Percentiles rank a stretch among this genome's conserved stretches.
Evolutionary conservation across 2,797 vertebrate genomes (phyloP).

Genomic region (Tapirus indicus): DNA sequence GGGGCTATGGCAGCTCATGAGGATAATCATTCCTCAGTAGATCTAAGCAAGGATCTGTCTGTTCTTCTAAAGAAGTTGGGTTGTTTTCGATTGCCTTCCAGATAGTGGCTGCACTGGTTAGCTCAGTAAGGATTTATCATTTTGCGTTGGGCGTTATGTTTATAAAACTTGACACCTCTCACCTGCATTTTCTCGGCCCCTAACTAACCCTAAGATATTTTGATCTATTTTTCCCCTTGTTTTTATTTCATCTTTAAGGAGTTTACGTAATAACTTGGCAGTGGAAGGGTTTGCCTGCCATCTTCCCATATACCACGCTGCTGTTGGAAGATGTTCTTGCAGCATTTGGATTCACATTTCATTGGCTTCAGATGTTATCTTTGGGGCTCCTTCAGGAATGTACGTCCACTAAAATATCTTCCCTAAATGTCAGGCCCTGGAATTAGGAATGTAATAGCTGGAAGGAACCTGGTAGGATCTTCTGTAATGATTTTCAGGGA

Average conservation of each 20-base stretch:
- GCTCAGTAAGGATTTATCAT: slow-evolving; percentile 66
- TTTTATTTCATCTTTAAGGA: slow-evolving; percentile 40
- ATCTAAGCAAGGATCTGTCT: slow-evolving; percentile 55
- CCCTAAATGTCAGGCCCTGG: neutral
- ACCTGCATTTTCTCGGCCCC: slow-evolving; percentile 46
- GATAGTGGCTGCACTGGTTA: slow-evolving; percentile 76
- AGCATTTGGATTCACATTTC: neutral
- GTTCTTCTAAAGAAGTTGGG: slow-evolving; percentile 55
- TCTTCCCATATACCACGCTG: slow-evolving; percentile 46
- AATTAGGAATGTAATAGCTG: neutral
- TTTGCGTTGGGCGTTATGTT: slow-evolving; percentile 73
- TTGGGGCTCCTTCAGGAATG: neutral
- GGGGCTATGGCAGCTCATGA: neutral
- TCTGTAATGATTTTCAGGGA: neutral
- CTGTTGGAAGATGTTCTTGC: neutral
- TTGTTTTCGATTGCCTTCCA: slow-evolving; percentile 72
- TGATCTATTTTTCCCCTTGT: neutral
- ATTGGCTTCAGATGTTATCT: neutral
- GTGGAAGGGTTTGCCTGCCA: slow-evolving; percentile 59
- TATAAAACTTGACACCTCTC: slow-evolving; percentile 56
- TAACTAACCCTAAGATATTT: slow-evolving; percentile 65
- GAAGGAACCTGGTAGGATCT: neutral
- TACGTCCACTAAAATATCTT: neutral
- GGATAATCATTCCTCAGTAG: slow-evolving; percentile 27
- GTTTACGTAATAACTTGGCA: slow-evolving; percentile 66